Conservation (phyloP, 2,113 vertebrate genomes). For the Lynx canadensis region DNA sequence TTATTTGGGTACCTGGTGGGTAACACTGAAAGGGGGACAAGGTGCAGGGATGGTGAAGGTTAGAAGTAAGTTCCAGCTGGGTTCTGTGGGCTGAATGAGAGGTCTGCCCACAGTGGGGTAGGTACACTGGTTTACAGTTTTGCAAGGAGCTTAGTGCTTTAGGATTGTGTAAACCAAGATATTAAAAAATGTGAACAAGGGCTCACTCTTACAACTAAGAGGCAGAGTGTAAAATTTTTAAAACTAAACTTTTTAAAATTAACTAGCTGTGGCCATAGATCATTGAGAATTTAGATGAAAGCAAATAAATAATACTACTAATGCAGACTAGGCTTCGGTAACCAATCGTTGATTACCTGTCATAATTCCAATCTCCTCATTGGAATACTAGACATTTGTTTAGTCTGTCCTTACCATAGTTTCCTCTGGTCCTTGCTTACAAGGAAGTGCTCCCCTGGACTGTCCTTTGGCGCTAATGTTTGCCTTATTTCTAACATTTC, state of each 20-base stretch:
- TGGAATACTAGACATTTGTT: background rate
- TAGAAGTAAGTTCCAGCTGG: background rate
- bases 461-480: background rate
- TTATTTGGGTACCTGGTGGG: background rate
- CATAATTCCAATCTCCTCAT: background rate
- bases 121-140: background rate
- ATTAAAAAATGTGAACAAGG: background rate
- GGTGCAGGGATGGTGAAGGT: background rate
- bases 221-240: background rate
- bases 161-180: constrained; percentile 13
- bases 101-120: background rate
- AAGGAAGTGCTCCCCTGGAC: background rate
- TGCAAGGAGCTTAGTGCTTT: background rate
- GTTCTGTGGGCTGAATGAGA: background rate
- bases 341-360: background rate
- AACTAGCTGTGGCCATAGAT: background rate
- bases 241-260: background rate
- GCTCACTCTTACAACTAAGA: background rate
- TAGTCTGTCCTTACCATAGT: background rate
- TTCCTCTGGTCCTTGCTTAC: background rate
- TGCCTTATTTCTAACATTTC: background rate
- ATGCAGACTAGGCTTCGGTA: background rate
- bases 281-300: constrained; percentile 4
- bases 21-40: background rate
- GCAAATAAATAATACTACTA: background rate